A percentile compares a stretch with the other conserved stretches of the same genome.
phyloP scores from a whole-genome alignment of 2,888 invertebrate species.

The Melanchra persicariae region DNA sequence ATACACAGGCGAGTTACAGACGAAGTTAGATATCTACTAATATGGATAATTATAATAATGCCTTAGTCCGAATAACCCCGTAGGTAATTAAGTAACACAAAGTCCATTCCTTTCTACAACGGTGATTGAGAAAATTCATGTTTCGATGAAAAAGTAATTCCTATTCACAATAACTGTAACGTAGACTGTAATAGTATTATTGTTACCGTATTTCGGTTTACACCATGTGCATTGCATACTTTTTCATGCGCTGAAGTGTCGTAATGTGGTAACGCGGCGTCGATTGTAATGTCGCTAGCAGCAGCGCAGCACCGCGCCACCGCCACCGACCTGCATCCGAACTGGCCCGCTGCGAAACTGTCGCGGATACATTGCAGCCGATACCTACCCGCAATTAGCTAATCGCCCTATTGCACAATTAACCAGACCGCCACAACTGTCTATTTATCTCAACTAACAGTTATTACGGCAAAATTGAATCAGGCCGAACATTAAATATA shows the following conservation, averaged over 20 bases:
- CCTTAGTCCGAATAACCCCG: not conserved
- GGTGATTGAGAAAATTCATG: conserved; percentile 8
- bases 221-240: conserved; percentile 49
- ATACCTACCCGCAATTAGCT: conserved; percentile 74
- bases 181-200: too few relatives aligned
- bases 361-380: conserved; percentile 57
- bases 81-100: conserved; percentile 1
- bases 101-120: conserved; percentile 10
- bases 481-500: conserved; percentile 70
- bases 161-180: conserved; percentile 41
- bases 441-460: conserved; percentile 64
- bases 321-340: conserved; percentile 24
- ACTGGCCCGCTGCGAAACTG: conserved; percentile 47
- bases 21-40: not conserved
- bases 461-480: conserved; percentile 66
- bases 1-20: not conserved
- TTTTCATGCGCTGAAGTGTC: conserved; percentile 46
- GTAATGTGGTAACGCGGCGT: conserved; percentile 30
- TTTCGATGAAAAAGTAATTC: conserved; percentile 20
- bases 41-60: not conserved
- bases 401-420: conserved; percentile 75
- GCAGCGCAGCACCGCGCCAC: conserved; percentile 4
- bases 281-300: conserved; percentile 47
- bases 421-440: conserved; percentile 60
- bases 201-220: conserved; percentile 40